Conservation (phyloP, 1,140 invertebrate species). For the Leptopilina clavipes region DNA sequence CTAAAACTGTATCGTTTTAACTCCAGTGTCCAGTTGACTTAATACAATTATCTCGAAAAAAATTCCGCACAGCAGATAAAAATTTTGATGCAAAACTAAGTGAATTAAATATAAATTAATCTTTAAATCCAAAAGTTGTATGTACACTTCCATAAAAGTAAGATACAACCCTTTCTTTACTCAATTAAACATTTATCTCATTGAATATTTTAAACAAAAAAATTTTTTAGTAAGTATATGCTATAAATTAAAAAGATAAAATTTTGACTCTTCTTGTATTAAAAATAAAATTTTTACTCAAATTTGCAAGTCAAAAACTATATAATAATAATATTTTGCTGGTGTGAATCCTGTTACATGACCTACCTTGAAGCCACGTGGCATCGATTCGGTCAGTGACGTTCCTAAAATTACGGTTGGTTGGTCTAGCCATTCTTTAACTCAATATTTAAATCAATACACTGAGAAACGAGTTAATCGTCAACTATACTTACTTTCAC, state of each 20-base stretch:
- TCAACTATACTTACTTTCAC: constrained; percentile 20
- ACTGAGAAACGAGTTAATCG: constrained; percentile 13
- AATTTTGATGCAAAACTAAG: not conserved
- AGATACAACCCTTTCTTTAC: no score
- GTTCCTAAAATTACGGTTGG: constrained; percentile 27
- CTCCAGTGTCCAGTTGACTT: not conserved
- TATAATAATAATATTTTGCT: constrained; percentile 24
- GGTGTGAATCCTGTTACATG: constrained; percentile 26
- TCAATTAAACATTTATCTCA: no score
- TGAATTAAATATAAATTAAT: not conserved
- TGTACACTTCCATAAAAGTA: no score
- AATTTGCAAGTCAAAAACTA: not conserved
- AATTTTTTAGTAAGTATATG: no score
- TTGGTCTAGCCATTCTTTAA: constrained; percentile 16
- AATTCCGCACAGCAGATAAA: not conserved
- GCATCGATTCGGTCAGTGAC: constrained; percentile 32
- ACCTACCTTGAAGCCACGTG: constrained; percentile 29
- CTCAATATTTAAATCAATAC: constrained; percentile 28
- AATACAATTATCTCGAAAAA: not conserved
- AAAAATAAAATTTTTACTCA: not conserved
- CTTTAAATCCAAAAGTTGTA: not conserved
- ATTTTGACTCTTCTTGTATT: no score
- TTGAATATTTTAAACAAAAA: no score
- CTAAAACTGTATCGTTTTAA: constrained; percentile 22
- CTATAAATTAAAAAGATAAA: no score